Conservation (phyloP, 2,797 vertebrate genomes). For the Tapirus indicus region DNA sequence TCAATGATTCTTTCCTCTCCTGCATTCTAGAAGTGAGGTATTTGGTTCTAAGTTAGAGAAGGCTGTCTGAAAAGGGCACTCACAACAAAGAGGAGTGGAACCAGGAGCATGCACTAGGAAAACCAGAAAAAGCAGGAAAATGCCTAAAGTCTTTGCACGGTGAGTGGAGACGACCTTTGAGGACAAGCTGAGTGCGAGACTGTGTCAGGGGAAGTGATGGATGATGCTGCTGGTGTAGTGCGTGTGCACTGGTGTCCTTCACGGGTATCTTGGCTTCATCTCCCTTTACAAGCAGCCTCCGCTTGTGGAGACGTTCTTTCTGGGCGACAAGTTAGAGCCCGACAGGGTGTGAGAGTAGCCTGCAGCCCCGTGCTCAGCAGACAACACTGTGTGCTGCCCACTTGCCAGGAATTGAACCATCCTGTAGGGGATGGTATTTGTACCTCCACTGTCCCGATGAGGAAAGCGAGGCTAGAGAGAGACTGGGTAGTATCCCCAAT, state of each 20-base stretch:
- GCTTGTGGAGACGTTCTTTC: neutral
- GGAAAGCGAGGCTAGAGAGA: neutral
- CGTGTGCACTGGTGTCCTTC: fast-evolving
- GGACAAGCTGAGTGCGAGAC: neutral
- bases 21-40: constrained; percentile 83
- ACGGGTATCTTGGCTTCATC: neutral
- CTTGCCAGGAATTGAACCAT: too few species aligned
- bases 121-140: constrained; percentile 11
- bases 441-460: neutral
- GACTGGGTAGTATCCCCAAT: neutral
- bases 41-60: constrained; percentile 86
- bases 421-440: neutral
- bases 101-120: neutral
- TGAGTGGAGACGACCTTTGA: neutral
- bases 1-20: neutral
- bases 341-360: too few species aligned
- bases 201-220: fast-evolving
- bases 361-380: too few species aligned
- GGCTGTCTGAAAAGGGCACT: constrained; percentile 67
- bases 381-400: too few species aligned
- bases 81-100: constrained; percentile 17
- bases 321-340: neutral
- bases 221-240: fast-evolving
- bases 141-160: neutral
- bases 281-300: neutral